A percentile compares a stretch with the other conserved stretches of the same genome.
These are phyloP conservation scores for Cebidichthys violaceus DNA, from an alignment of 2,113 vertebrate species.

Conservation along the genomic window DNA sequence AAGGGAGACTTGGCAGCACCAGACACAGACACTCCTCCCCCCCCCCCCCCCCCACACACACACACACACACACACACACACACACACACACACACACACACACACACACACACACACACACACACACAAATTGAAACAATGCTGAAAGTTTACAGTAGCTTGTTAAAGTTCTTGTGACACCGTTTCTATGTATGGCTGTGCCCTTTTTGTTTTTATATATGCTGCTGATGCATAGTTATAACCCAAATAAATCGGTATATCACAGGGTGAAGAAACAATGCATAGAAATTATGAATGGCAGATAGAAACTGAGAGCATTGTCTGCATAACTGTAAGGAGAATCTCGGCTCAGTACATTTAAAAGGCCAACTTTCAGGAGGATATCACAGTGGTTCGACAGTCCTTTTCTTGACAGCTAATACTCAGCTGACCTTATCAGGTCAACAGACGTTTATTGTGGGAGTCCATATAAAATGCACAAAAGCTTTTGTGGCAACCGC, in stretches of 20 bases:
- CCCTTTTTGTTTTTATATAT: neutral
- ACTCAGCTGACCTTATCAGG: neutral
- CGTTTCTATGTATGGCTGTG: neutral
- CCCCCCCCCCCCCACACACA: no score
- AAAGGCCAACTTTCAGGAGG: neutral
- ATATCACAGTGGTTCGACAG: neutral
- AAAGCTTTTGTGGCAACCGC: neutral
- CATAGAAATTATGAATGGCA: neutral
- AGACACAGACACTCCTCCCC: neutral
- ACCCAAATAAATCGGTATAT: neutral
- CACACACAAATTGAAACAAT: no score
- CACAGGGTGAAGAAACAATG: neutral
- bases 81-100: no score
- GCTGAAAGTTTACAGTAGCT: neutral
- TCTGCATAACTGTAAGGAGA: neutral
- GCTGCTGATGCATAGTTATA: neutral
- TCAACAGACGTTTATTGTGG: neutral
- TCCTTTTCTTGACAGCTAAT: neutral
- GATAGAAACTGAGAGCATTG: neutral
- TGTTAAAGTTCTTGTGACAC: neutral
- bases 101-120: no score
- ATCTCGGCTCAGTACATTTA: neutral
- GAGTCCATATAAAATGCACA: neutral
- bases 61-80: no score
- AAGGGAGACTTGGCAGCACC: conserved; percentile 25